A percentile compares a stretch with the other conserved stretches of the same genome.
Evolutionary conservation across 2,113 vertebrate genomes (phyloP).

Genomic region (Scalopus aquaticus): DNA sequence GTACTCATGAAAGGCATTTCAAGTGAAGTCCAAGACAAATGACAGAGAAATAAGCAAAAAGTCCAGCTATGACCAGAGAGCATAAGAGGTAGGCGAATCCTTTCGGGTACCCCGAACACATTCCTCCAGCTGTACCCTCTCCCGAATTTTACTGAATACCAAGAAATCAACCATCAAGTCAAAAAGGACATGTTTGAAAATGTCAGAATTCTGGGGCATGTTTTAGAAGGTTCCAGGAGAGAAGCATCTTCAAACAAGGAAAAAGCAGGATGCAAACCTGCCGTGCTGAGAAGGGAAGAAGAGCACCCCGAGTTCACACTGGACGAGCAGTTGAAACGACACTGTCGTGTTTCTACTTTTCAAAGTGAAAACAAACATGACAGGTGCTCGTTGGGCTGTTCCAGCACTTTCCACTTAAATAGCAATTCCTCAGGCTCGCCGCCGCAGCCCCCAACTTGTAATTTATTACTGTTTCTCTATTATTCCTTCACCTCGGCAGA

Average conservation of each 20-base stretch:
- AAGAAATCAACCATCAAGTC: neutral
- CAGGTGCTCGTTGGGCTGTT: slow-evolving; percentile 71
- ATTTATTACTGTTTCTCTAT: slow-evolving; percentile 68
- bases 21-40: neutral
- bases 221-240: neutral
- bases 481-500: slow-evolving; percentile 66
- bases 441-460: slow-evolving; percentile 54
- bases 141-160: neutral
- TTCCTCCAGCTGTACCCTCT: neutral
- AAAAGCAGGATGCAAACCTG: neutral
- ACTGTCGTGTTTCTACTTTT: slow-evolving; percentile 60
- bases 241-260: neutral
- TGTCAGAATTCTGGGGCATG: neutral
- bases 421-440: slow-evolving; percentile 55
- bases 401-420: slow-evolving; percentile 70
- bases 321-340: slow-evolving; percentile 33
- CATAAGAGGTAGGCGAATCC: neutral
- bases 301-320: neutral
- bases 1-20: neutral
- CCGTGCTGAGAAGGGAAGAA: neutral
- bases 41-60: neutral
- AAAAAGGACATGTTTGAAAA: neutral
- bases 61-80: neutral
- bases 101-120: neutral
- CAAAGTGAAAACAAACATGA: slow-evolving; percentile 71